These are phyloP conservation scores for Gambelia wislizenii DNA, from an alignment of 2,797 vertebrate species.

Conservation along the genomic window DNA sequence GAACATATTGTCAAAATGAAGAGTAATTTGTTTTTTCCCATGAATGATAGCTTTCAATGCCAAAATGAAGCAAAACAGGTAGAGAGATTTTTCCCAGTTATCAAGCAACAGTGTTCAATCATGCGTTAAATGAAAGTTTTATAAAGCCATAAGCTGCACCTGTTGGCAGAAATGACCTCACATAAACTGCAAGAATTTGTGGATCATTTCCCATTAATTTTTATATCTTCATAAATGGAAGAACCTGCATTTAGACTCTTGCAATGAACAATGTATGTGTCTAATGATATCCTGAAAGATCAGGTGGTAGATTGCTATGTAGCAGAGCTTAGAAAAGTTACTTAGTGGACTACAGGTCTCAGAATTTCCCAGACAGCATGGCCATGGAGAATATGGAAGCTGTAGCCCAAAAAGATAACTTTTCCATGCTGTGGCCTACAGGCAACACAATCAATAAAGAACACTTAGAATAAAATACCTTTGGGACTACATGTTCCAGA, in stretches of 20 bases:
- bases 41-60: slow-evolving; percentile 27
- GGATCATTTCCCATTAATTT: slow-evolving; percentile 26
- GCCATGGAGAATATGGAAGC: too few species aligned
- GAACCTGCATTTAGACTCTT: not conserved
- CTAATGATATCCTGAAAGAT: slow-evolving; percentile 19
- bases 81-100: slow-evolving; percentile 21
- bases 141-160: slow-evolving; percentile 28
- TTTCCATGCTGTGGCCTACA: too few species aligned
- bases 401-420: too few species aligned
- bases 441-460: too few species aligned
- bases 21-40: slow-evolving; percentile 37
- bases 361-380: too few species aligned
- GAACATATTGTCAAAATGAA: not conserved
- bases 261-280: not conserved
- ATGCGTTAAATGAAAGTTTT: slow-evolving; percentile 37
- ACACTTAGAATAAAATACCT: too few species aligned
- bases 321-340: not conserved
- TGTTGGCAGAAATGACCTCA: slow-evolving; percentile 23
- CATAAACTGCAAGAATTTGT: not conserved
- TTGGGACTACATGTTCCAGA: too few species aligned
- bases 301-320: not conserved
- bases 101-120: slow-evolving; percentile 18
- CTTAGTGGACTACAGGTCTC: too few species aligned
- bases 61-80: slow-evolving; percentile 37
- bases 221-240: slow-evolving; percentile 25